A percentile compares a stretch with the other conserved stretches of the same genome.
Evolutionary conservation across 1,140 invertebrate species (phyloP).

Genomic region (Scaptomyza hsui): DNA sequence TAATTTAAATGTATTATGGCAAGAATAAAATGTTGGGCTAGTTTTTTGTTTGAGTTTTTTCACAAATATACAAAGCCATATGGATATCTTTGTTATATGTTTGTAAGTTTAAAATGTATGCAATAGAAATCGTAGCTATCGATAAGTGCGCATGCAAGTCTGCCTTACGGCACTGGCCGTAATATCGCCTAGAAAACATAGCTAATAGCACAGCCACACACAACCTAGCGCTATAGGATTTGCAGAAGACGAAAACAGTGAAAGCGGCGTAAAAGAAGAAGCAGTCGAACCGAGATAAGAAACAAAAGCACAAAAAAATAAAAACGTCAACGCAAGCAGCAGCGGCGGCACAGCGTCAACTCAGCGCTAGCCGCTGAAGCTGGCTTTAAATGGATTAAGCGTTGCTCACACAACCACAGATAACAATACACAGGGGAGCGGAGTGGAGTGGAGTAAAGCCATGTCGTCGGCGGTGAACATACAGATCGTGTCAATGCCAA

Average conservation of each 20-base stretch:
- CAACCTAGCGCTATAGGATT: constrained; percentile 47
- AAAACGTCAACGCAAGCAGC: constrained; percentile 45
- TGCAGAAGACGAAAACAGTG: constrained; percentile 55
- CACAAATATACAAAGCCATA: too few species aligned
- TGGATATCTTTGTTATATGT: not conserved
- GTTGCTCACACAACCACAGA: constrained; percentile 38
- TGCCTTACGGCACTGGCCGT: constrained; percentile 4
- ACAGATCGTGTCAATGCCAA: constrained; percentile 88
- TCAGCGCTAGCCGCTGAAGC: constrained; percentile 47
- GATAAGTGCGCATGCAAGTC: constrained; percentile 5
- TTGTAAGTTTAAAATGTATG: not conserved
- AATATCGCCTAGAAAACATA: constrained; percentile 28
- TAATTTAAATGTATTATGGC: not conserved
- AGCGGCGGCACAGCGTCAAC: constrained; percentile 42
- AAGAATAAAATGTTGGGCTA: not conserved
- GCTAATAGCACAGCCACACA: constrained; percentile 32
- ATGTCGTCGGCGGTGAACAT: constrained; percentile 86
- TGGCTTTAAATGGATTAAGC: constrained; percentile 55
- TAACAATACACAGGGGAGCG: constrained; percentile 39
- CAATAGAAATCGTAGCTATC: not conserved
- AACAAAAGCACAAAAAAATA: constrained; percentile 50
- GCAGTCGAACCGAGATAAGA: constrained; percentile 52
- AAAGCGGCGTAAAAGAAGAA: constrained; percentile 51
- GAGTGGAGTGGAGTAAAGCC: constrained; percentile 9
- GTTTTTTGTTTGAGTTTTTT: not conserved